Evolutionary conservation across 2,797 vertebrate genomes (phyloP), one percentile per base, ranked within the genome.

Genomic region (Limnodromus scolopaceus): DNA sequence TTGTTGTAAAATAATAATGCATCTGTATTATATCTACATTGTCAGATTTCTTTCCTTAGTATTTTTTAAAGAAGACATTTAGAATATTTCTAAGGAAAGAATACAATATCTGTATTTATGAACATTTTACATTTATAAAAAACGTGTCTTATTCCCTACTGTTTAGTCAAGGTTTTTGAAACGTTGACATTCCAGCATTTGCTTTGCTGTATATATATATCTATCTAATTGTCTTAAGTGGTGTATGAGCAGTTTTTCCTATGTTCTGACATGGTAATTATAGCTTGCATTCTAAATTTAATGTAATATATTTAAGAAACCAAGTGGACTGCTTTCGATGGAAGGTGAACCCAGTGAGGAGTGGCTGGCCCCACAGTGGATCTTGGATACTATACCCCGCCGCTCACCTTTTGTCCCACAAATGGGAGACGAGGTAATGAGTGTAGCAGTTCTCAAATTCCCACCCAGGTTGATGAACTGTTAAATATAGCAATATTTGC

Each of bases 331-430:
- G 60, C 98, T 99, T 87, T 97, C 98, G 6, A 97, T 98, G 98
- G 99, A 98, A 61, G 99, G 98, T 27, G 98, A 99, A 12, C 98
- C 99, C 58, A 98, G 97, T 9, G 99, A 99, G 57, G 99, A 99
- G 81, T 99, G 99, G 99, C 98, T 99, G 87, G 99, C 99, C 8
- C 99, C 99, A 0, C 97, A 99, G 79, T 99, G 99, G 99, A 99
- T 99, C 95, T 98, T 99, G 98, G 99, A 99, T 80, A 99, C 99
- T 19, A 98, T 99, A 74, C 99, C 99, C 17, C 98, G 98, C 12
- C 98, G 99, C 70, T 99, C 99, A 17, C 99, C 99, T 19, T 99
- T 99, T 72, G 99, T 99, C 68, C 99, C 99, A 11, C 99, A 99
- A 91, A 99, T 99, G 99, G 99, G 99, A 80, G 99, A 99, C 84